A percentile compares a stretch with the other conserved stretches of the same genome.
These are phyloP conservation scores for Tetragnatha versicolor DNA, from an alignment of 1,140 invertebrate genomes.

Conservation along the genomic window DNA sequence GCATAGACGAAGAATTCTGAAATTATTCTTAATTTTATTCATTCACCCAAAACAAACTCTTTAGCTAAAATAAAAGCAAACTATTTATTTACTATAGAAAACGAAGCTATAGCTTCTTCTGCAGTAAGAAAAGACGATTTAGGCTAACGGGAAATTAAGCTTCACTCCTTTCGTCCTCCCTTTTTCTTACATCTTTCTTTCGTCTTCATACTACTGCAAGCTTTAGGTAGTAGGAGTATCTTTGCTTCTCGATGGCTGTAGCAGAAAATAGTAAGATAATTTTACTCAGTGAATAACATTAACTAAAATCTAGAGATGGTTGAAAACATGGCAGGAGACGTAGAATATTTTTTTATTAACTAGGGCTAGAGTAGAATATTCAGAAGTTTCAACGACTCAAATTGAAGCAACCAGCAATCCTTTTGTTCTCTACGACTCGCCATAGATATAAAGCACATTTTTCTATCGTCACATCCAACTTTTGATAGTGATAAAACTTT, in stretches of 20 bases:
- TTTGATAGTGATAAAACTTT: conserved; percentile 17
- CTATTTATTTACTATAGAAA: too few species aligned
- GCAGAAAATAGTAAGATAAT: not conserved
- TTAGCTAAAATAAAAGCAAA: too few species aligned
- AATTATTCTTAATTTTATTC: too few species aligned
- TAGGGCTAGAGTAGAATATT: not conserved
- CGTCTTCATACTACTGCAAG: not conserved
- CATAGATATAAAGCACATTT: conserved; percentile 9
- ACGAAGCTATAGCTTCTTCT: too few species aligned
- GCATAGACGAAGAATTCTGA: too few species aligned
- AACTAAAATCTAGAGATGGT: not conserved
- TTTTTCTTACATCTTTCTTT: not conserved
- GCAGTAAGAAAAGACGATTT: too few species aligned
- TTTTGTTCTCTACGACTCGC: conserved; percentile 3
- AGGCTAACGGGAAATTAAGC: conserved; percentile 14
- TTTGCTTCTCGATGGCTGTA: not conserved
- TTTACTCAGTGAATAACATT: not conserved
- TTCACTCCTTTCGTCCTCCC: not conserved
- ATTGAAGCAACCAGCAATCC: too few species aligned
- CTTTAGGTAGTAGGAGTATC: not conserved
- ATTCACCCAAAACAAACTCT: too few species aligned
- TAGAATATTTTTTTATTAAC: conserved; percentile 32
- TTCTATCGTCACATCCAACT: conserved; percentile 3
- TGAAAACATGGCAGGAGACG: too few species aligned
- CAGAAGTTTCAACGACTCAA: not conserved